Evolutionary conservation across 2,888 invertebrate genomes (phyloP), one percentile per base, ranked within the genome.

Genomic region (Ennomos quercinarius): DNA sequence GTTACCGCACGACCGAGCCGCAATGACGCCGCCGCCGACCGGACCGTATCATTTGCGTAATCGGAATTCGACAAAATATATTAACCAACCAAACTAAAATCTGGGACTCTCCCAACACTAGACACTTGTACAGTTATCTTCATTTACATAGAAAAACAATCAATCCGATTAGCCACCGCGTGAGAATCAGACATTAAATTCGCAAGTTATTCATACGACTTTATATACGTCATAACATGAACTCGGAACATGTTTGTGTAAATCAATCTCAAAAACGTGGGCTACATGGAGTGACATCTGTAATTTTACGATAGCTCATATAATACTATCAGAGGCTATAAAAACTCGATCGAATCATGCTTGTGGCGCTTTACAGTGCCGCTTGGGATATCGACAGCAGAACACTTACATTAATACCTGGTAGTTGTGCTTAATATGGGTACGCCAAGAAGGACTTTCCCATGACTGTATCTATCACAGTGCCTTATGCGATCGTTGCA

Each of bases 1-100:
- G 92, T 91, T 92, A 90, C 83, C 68, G 89, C 89, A 90, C 89
- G 88, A 87, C 83, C 79, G 82, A 85, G 89, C 87, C 84, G 85
- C 90, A 89, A 85, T 84, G 87, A 85, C 55, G 57, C 45, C 76
- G 80, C 74, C 76, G 80, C 74, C 77, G 84, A 84, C 75, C 81
- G 78, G 80, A 87, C 83, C 86, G 84, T 88, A 87, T 87, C 87
- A 87, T 89, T 89, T 89, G 84, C 84, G 80, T 89, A 83, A 87
- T 85, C 84, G 72, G 79, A 88, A 84, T 89, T 89, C 78, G 82
- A 84, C 83, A 86, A 84, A 77, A 83, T 80, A 73, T 76, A 71
- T 27, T 63, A 69, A 68, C 62, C 66, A 63, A 64, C 53, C 48
- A 51, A 54, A 50, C 57, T 65, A 67, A 73, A 65, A 61, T 62